Conservation (phyloP, 2,888 invertebrate species). For the Ormyrus thymus region DNA sequence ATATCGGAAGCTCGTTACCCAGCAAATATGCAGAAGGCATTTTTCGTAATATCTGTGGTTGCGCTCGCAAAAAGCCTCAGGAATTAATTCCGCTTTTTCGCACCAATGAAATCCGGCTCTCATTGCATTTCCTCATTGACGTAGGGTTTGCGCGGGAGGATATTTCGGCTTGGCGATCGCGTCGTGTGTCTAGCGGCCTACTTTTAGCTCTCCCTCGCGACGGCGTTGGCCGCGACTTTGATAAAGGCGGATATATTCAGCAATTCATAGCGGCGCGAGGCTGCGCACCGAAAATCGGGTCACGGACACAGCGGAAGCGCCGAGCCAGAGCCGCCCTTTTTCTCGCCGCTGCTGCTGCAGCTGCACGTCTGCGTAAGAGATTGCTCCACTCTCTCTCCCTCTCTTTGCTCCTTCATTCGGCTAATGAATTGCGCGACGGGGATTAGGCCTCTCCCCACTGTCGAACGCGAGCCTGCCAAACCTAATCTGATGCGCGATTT, state of each 20-base stretch:
- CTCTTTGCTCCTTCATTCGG: too few species aligned
- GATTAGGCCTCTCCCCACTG: too few species aligned
- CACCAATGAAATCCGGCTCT: conserved; percentile 22
- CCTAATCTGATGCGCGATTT: too few species aligned
- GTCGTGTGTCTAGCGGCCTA: conserved; percentile 44
- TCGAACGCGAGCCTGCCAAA: too few species aligned
- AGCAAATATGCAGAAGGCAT: conserved; percentile 24
- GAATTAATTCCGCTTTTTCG: not conserved
- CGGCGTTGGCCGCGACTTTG: conserved; percentile 55
- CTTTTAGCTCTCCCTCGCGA: conserved; percentile 54
- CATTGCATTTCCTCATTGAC: conserved; percentile 46
- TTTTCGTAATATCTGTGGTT: conserved; percentile 32
- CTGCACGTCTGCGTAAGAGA: too few species aligned
- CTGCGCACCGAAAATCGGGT: conserved; percentile 52
- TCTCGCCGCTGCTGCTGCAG: too few species aligned
- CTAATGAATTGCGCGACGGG: too few species aligned
- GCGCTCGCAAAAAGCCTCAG: not conserved
- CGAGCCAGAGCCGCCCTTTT: not conserved
- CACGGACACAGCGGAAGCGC: conserved; percentile 57
- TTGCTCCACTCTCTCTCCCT: conserved; percentile 3
- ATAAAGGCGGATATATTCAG: conserved; percentile 59
- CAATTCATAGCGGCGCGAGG: conserved; percentile 55
- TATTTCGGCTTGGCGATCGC: not conserved
- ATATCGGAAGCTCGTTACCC: conserved; percentile 35
- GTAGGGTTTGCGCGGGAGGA: not conserved